Base-by-base conservation (phyloP, 1,140 invertebrate genomes). In the Orius laevigatus region DNA sequence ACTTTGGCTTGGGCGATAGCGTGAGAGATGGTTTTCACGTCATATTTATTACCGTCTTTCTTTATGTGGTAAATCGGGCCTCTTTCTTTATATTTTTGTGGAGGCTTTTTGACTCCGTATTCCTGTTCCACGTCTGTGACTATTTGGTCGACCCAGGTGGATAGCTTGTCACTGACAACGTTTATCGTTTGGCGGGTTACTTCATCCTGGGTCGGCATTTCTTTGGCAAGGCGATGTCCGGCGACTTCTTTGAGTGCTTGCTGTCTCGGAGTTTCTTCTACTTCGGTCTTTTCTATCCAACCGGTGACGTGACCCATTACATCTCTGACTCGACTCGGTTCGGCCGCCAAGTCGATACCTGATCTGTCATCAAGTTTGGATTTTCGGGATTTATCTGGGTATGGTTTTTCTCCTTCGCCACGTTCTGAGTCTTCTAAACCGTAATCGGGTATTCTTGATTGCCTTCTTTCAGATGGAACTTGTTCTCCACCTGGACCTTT, bases 231-330 rank as follows among this genome's bases (percentile, higher is more conserved):
- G n/a, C 15, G 33, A 5, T 39, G 16, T 11, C 35, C 35, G 15
- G 35, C 35, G 6, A 39, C 19, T n/a, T 39, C 46, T 47, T 47
- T n/a, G 14, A 47, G 34, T 2, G 46, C 46, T 39, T 18, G 11
- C 32, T 47, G 46, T 11, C 46, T 19, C 8, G 33, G 15, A 3
- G 46, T 47, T 18, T 35, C 9, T 12, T 18, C 20, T 3, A 18
- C 18, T 11, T 35, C 2, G 3, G 12, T 19, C 41, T 43, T n/a
- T 25, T 43, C 41, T 3, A 39, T 16, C 36, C 36, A 39, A 3
- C 12, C 15, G 12, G 15, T 16, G 3, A 39, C 36, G 10, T 39
- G 36, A 3, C 15, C 36, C 36, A 39, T 39, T 16, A 39, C 36
- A 10, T 25, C 25, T 25, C 25, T 25, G 3, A 25, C 25, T 25